Evolutionary conservation across 2,888 invertebrate species (phyloP), one percentile per base, ranked within the genome.

Genomic region (Agrotis exclamationis): DNA sequence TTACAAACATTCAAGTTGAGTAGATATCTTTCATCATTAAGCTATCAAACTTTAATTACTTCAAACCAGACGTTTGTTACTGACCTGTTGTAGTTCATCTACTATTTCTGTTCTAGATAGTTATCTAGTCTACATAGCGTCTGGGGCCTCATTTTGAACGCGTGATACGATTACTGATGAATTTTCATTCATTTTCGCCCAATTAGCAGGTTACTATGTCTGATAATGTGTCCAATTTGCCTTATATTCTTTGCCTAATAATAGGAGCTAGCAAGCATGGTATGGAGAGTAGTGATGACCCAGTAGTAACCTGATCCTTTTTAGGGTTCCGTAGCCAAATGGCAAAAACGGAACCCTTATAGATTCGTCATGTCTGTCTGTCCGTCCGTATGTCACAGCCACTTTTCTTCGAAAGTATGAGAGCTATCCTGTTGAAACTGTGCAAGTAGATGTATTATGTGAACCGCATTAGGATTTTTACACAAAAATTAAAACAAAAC

Each of bases 51-150:
- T 28, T n/a, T 16, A 45, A n/a, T 63, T 13, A 9, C 20, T 3
- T 47, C 45, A 24, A n/a, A 51, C 18, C 33, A 57, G 20, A 53
- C n/a, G 14, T 45, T 44, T 13, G 1, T 65, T 45, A 33, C n/a
- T 59, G 39, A 45, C n/a, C 58, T 22, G 22, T 33, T 76, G 59
- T 56, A 60, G 56, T 56, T 66, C 53, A 63, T 53, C 50, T 14
- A 59, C 22, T 51, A 56, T 4, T 62, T 65, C 18, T 68, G 63
- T 28, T 67, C 74, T 74, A 67, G 48, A 63, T 67, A 57, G 44
- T 64, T 50, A 66, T 77, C 67, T 77, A 48, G 33, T 45, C 80
- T 20, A 68, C 63, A 57, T 68, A 74, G 18, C 18, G 33, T 39
- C 4, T 14, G 22, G 58, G 57, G 3, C 75, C 68, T 54, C 68